Evolutionary conservation across 2,888 invertebrate species (phyloP), one percentile per base, ranked within the genome.

Genomic region (Diadegma fenestrale): DNA sequence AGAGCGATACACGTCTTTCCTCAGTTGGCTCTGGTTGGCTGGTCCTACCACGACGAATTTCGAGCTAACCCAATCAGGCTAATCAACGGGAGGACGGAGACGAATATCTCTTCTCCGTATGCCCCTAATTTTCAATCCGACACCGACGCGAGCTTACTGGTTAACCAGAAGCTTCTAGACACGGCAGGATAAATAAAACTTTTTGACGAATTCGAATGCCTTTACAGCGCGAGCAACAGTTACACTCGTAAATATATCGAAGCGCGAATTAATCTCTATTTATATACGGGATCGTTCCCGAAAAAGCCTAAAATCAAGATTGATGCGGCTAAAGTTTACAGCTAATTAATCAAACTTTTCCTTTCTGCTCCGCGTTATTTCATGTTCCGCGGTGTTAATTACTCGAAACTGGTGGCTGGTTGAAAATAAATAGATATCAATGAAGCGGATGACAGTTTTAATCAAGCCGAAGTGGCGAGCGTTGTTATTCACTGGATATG

Each of bases 71-170:
- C 78, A 82, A 85, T 85, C 81, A 69, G 63, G 69, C 78, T 85
- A 85, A 85, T 85, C 78, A 85, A 85, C 81, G 81, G 68, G 58
- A 81, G 64, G 81, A 81, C 85, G 54, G 69, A 69, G 81, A 85
- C 78, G 81, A 78, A 81, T 84, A 76, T 64, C 80, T 61, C 37
- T 45, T 10, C 63, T 22, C 58, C 8, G 43, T 7, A 77, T 63
- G 61, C 48, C 43, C n/a, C 73, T 73, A 81, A 85, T 78, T 78
- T 71, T 43, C 77, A 51, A 66, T 71, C 37, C 75, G 2, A 43
- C 68, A 51, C 58, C 58, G 58, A 58, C 68, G 30, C 68, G 19
- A 58, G 69, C 58, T 12, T 63, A 19, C 51, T 66, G 64, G 48
- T 66, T 48, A 51, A n/a, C 78, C 68, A 10, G 43, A 58, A 66